These are phyloP conservation scores for Tenthredo distinguenda DNA, from an alignment of 2,888 invertebrate genomes.

Conservation along the genomic window DNA sequence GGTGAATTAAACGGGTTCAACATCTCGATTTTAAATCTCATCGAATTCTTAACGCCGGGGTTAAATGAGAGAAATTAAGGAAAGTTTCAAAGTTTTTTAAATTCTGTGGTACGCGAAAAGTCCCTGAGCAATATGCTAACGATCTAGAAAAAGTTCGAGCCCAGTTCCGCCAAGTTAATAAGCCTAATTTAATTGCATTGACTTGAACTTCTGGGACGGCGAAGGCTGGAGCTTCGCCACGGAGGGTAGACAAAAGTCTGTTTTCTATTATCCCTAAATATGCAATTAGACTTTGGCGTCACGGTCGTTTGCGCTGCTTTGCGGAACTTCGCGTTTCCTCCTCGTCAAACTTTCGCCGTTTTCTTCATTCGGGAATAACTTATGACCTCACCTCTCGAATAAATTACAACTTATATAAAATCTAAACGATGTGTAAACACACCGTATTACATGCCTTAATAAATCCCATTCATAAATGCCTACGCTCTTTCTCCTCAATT, in stretches of 20 bases:
- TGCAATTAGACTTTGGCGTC: constrained; percentile 46
- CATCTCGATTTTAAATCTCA: background rate
- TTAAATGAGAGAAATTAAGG: constrained; percentile 40
- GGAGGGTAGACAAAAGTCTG: constrained; percentile 44
- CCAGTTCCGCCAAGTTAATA: constrained; percentile 35
- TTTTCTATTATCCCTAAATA: constrained; percentile 52
- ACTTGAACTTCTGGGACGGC: constrained; percentile 21
- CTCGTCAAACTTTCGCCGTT: constrained; percentile 30
- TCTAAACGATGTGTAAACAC: constrained; percentile 23
- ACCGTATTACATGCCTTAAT: background rate
- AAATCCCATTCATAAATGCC: background rate
- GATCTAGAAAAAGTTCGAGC: constrained; percentile 41
- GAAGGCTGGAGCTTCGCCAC: background rate
- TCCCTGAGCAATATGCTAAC: constrained; percentile 52
- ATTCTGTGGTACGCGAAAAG: constrained; percentile 2
- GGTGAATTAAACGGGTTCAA: background rate
- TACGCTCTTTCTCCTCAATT: background rate
- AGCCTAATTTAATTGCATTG: constrained; percentile 52
- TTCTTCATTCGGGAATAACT: constrained; percentile 11
- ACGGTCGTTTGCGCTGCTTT: constrained; percentile 12
- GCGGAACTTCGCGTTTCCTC: constrained; percentile 22
- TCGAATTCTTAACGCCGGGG: constrained; percentile 11
- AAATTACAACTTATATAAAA: constrained; percentile 21
- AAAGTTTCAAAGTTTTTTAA: constrained; percentile 27
- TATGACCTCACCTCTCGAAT: background rate